These are phyloP conservation scores for Liodrosophila aerea DNA, from an alignment of 2,888 invertebrate species.

Conservation along the genomic window DNA sequence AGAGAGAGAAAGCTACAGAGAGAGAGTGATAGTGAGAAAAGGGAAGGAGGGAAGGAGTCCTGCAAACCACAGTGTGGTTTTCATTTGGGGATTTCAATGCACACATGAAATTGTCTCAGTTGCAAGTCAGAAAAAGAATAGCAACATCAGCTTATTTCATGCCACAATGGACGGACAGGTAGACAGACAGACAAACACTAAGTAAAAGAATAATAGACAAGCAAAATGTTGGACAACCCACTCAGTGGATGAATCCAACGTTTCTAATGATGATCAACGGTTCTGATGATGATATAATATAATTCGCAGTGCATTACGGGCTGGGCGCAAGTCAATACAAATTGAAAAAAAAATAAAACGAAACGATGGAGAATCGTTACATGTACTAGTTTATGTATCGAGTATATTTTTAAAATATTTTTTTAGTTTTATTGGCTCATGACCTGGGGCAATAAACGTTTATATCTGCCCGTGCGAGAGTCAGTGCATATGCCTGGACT, in stretches of 20 bases:
- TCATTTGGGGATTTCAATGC: constrained; percentile 31
- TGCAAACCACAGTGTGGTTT: constrained; percentile 22
- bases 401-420: constrained; percentile 36
- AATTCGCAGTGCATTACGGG: constrained; percentile 6
- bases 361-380: no score
- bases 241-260: constrained; percentile 37
- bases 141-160: constrained; percentile 39
- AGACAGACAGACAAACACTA: constrained; percentile 3
- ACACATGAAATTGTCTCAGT: constrained; percentile 27
- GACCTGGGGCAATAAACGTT: constrained; percentile 72
- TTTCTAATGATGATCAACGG: constrained; percentile 11
- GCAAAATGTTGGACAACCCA: constrained; percentile 29
- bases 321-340: constrained; percentile 41
- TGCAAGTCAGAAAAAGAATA: constrained; percentile 28
- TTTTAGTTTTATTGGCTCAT: constrained; percentile 69
- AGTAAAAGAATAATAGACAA: constrained; percentile 13
- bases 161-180: constrained; percentile 32
- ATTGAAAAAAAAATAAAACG: constrained; percentile 32
- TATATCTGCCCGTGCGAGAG: constrained; percentile 18
- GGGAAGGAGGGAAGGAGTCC: not conserved
- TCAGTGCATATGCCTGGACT: not conserved
- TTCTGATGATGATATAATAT: constrained; percentile 23
- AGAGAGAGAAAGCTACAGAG: no score
- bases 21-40: not conserved
- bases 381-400: no score